Base-by-base conservation (phyloP, 2,797 vertebrate genomes). In the Oryzias sinensis region DNA sequence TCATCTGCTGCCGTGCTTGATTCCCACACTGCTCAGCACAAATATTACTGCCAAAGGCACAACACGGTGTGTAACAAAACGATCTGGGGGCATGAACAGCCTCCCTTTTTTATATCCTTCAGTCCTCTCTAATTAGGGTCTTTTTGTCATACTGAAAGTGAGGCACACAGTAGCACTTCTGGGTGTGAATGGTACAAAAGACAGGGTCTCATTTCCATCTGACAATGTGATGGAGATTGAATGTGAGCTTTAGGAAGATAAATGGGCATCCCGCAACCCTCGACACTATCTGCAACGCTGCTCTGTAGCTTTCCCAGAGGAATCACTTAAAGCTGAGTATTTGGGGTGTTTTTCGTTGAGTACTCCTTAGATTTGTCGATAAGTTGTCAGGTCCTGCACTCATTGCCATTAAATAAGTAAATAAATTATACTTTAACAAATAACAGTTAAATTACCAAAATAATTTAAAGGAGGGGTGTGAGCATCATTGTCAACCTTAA, bases 161-260 rank as follows among this genome's bases (percentile, higher is more conserved):
- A 76, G 81, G 72, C 64, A 49, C 68, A 45, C 72, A 77, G 75
- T 74, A 80, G 76, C 81, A 81, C 80, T 87, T 77, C 71, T 84
- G 74, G 72, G 66, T 66, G 79, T 76, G 72, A 82, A 85, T 75
- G 74, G 66, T 83, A 85, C 70, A 84, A 88, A 88, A 88, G 76
- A 79, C 66, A 75, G 76, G 68, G 70, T 85, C 87, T 89, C 88
- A 87, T 89, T 90, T 89, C 83, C 88, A 87, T 89, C 86, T 90
- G 89, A 90, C 89, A 90, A 79, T 72, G 70, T 92, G 90, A 91
- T 81, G 90, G 76, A 90, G 82, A 93, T 93, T 91, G 88, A 90
- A 92, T 87, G 87, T 92, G 91, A 93, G 87, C 82, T 90, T 86
- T 87, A 86, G 83, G 89, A 93, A 92, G 91, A 93, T 92, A 90